phyloP scores from a whole-genome alignment of 92 coral and sea anemone species.

The Phenganax marumi region DNA sequence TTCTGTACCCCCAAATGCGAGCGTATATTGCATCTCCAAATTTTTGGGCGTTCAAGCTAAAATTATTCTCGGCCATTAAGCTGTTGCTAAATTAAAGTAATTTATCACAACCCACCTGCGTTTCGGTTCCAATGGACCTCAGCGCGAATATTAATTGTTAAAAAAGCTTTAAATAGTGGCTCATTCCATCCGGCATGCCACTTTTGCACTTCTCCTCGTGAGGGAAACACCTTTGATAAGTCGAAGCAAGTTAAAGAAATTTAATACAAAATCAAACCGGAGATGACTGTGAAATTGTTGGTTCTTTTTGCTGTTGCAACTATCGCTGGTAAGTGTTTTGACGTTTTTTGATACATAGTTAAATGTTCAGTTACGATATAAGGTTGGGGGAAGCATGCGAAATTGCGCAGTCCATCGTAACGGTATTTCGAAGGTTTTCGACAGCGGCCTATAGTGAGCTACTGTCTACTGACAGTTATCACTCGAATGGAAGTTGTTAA shows the following conservation, averaged over 20 bases:
- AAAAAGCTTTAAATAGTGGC: slow-evolving; percentile 14
- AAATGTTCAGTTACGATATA: slow-evolving; percentile 15
- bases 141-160: background rate
- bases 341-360: background rate
- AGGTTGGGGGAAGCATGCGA: no score
- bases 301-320: background rate
- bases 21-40: background rate
- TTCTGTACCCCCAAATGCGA: slow-evolving; percentile 20
- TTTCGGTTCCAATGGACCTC: background rate
- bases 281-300: background rate
- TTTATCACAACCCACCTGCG: slow-evolving; percentile 37
- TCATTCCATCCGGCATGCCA: background rate
- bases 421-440: no score
- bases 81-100: slow-evolving; percentile 32
- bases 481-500: no score
- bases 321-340: background rate
- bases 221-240: background rate
- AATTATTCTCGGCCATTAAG: slow-evolving; percentile 23
- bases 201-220: background rate
- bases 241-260: background rate
- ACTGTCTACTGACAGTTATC: no score
- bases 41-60: slow-evolving; percentile 2
- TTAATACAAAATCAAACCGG: background rate
- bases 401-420: no score
- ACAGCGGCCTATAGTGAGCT: no score